These are phyloP conservation scores for Anthopleura sola DNA, from an alignment of 64 coral and sea anemone genomes.

Conservation along the genomic window DNA sequence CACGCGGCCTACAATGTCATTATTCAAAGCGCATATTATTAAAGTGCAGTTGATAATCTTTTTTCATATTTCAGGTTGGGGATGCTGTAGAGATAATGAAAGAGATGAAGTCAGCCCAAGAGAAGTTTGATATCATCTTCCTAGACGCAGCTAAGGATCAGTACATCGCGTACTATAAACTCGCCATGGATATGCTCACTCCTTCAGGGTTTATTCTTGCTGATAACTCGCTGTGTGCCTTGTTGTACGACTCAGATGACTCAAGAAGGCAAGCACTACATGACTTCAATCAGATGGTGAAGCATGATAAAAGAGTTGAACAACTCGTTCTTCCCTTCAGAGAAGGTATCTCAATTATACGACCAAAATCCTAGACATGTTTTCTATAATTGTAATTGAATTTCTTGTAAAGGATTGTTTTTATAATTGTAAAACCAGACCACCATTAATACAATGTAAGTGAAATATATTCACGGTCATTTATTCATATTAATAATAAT, in stretches of 20 bases:
- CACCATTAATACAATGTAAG: too few species aligned
- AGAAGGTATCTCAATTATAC: conserved; percentile 54
- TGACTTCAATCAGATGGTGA: conserved; percentile 67
- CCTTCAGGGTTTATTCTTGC: conserved; percentile 48
- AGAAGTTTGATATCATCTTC: conserved; percentile 63
- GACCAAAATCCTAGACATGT: conserved; percentile 20
- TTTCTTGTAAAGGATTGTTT: neutral
- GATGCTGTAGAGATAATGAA: conserved; percentile 35
- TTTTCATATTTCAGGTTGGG: conserved; percentile 12
- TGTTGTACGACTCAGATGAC: conserved; percentile 50
- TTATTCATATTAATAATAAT: too few species aligned
- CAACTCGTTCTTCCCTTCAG: conserved; percentile 51
- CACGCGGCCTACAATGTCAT: too few species aligned
- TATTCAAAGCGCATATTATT: too few species aligned
- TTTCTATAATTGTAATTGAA: neutral
- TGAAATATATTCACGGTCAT: too few species aligned
- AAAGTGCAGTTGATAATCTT: neutral
- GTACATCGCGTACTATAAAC: conserved; percentile 50
- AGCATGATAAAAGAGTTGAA: conserved; percentile 53
- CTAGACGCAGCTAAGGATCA: conserved; percentile 56
- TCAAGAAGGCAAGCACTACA: conserved; percentile 42
- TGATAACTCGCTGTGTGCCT: conserved; percentile 56
- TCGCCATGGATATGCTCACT: conserved; percentile 45
- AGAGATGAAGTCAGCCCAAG: conserved; percentile 30
- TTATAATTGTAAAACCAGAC: neutral